Evolutionary conservation across 2,888 invertebrate genomes (phyloP).

Genomic region (Antheraea assamensis): DNA sequence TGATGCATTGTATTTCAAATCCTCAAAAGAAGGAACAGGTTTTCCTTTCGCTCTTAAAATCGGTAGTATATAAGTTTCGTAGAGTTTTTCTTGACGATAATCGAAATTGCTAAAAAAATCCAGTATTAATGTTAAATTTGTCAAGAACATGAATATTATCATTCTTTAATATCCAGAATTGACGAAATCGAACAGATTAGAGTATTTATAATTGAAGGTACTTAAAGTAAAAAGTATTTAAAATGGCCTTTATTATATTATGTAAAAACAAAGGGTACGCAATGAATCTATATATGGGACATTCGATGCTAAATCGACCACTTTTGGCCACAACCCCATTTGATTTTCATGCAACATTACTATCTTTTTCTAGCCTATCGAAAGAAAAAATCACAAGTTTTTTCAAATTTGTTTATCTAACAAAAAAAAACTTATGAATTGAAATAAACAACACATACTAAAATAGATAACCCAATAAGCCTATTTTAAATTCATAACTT

Average conservation of each 20-base stretch:
- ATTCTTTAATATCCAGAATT: background rate
- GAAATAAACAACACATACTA: no score
- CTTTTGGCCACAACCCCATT: no score
- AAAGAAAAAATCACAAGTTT: no score
- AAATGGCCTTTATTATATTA: background rate
- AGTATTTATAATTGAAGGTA: background rate
- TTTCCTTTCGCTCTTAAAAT: slow-evolving; percentile 18
- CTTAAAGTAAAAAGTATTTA: background rate
- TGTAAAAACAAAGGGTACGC: no score
- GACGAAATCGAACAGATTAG: background rate
- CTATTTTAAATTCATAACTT: no score
- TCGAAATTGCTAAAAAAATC: background rate
- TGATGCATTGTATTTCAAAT: slow-evolving; percentile 38
- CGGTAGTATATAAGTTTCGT: slow-evolving; percentile 17
- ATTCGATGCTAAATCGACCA: no score
- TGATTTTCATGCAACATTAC: no score
- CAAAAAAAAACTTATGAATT: no score
- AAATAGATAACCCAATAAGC: no score
- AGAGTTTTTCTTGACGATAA: background rate
- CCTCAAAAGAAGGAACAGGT: slow-evolving; percentile 32
- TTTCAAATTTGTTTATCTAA: no score
- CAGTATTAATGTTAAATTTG: background rate
- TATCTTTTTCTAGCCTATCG: no score
- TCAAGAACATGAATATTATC: background rate
- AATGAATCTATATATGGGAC: no score